These are phyloP conservation scores for Crambe crambe DNA, from an alignment of 37 sponge, comb jelly and placozoan species.

Conservation along the genomic window DNA sequence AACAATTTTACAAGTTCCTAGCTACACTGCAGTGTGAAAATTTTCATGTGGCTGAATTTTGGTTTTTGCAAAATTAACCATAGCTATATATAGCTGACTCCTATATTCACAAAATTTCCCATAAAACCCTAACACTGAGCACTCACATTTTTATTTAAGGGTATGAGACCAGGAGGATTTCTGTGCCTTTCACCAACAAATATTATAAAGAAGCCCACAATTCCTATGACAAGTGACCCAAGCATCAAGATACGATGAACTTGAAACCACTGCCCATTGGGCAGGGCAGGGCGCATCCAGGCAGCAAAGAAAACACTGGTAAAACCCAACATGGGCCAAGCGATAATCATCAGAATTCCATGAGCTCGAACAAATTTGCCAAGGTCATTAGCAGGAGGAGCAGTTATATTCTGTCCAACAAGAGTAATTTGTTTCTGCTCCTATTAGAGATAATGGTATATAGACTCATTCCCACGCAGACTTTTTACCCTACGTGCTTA, in stretches of 20 bases:
- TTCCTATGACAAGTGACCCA: not conserved
- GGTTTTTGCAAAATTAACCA: too few species aligned
- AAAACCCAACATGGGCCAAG: constrained; percentile 51
- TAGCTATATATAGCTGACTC: too few species aligned
- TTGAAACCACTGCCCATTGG: constrained; percentile 76
- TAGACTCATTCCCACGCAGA: too few species aligned
- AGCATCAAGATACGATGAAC: constrained; percentile 2
- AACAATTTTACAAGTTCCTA: not conserved
- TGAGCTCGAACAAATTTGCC: constrained; percentile 8
- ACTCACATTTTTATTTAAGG: not conserved
- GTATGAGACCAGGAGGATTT: not conserved
- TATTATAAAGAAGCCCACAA: not conserved
- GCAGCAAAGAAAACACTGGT: constrained; percentile 73
- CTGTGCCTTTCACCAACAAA: not conserved
- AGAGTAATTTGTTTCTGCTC: too few species aligned
- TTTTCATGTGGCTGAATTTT: too few species aligned
- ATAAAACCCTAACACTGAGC: not conserved
- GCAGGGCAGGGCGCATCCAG: constrained; percentile 67
- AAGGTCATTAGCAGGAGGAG: too few species aligned
- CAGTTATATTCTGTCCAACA: too few species aligned
- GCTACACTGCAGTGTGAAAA: not conserved
- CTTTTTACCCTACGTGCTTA: too few species aligned
- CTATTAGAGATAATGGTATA: too few species aligned
- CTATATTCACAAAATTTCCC: too few species aligned
- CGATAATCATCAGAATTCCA: constrained; percentile 69